A percentile compares a stretch with the other conserved stretches of the same genome.
phyloP scores from a whole-genome alignment of 1,140 invertebrate species.

The Pseudomyrmex sp. region DNA sequence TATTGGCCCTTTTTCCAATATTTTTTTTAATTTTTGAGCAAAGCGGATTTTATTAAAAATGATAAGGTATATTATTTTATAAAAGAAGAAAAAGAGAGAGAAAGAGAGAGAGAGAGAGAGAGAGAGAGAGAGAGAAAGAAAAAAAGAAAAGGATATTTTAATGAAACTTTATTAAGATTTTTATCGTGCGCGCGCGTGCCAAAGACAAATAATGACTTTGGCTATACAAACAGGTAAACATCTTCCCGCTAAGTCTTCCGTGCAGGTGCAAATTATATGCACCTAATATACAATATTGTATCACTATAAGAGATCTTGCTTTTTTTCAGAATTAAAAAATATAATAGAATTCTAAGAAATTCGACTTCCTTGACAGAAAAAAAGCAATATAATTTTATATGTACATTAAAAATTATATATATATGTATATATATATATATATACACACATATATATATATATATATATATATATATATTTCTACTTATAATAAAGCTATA shows the following conservation, averaged over 20 bases:
- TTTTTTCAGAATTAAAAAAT: constrained; percentile 4
- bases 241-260: constrained; percentile 56
- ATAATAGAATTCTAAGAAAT: neutral
- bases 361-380: neutral
- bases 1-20: too few species aligned
- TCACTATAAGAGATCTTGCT: neutral
- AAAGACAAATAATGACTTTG: constrained; percentile 76
- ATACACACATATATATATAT: too few species aligned
- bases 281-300: constrained; percentile 29
- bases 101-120: neutral
- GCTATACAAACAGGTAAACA: constrained; percentile 76
- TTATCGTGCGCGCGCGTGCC: constrained; percentile 64
- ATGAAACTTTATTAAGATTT: constrained; percentile 82
- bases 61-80: too few species aligned
- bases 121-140: too few species aligned
- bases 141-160: constrained; percentile 70
- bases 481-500: constrained; percentile 21
- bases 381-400: too few species aligned
- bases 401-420: neutral
- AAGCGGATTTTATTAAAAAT: too few species aligned
- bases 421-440: constrained; percentile 16
- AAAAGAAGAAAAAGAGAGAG: neutral
- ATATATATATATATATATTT: constrained; percentile 3
- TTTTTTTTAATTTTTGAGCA: too few species aligned
- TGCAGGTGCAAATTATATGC: constrained; percentile 55